Percentiles rank a stretch among this genome's conserved stretches.
phyloP scores from a whole-genome alignment of 1,140 invertebrate species.

The Zaprionus ghesquierei region DNA sequence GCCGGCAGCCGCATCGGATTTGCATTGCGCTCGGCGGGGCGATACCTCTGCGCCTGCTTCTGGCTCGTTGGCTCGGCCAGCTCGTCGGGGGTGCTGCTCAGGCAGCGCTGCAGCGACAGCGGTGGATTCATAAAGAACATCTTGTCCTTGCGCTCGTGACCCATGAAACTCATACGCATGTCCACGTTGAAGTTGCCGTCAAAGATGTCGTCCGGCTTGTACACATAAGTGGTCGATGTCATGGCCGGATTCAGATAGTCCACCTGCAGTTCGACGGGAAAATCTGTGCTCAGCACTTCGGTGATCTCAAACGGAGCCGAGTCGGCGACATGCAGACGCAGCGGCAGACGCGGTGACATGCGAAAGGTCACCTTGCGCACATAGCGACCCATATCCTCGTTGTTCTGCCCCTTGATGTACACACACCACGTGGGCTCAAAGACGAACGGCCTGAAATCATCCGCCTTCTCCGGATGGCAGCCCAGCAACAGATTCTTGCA shows the following conservation, averaged over 20 bases:
- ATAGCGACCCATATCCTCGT: conserved; percentile 37
- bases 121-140: conserved; percentile 69
- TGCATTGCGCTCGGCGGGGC: not conserved
- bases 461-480: conserved; percentile 45
- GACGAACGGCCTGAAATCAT: conserved; percentile 43
- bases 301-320: conserved; percentile 61
- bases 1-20: not conserved
- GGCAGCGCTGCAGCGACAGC: conserved; percentile 18
- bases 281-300: conserved; percentile 58
- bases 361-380: conserved; percentile 56
- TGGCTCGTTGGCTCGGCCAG: not conserved
- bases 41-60: not conserved
- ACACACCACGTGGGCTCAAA: conserved; percentile 66
- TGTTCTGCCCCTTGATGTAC: conserved; percentile 42
- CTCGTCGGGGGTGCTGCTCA: not conserved
- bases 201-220: conserved; percentile 44
- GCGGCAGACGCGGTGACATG: conserved; percentile 60
- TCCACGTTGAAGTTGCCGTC: conserved; percentile 41
- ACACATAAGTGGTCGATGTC: conserved; percentile 56
- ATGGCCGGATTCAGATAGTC: conserved; percentile 47
- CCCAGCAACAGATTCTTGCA: conserved; percentile 52
- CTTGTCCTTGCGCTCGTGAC: conserved; percentile 54
- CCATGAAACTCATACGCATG: conserved; percentile 23
- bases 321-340: conserved; percentile 63
- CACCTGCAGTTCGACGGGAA: conserved; percentile 60